These are phyloP conservation scores for Dicyrtoma fusca DNA, from an alignment of 2,888 invertebrate genomes.

Conservation along the genomic window DNA sequence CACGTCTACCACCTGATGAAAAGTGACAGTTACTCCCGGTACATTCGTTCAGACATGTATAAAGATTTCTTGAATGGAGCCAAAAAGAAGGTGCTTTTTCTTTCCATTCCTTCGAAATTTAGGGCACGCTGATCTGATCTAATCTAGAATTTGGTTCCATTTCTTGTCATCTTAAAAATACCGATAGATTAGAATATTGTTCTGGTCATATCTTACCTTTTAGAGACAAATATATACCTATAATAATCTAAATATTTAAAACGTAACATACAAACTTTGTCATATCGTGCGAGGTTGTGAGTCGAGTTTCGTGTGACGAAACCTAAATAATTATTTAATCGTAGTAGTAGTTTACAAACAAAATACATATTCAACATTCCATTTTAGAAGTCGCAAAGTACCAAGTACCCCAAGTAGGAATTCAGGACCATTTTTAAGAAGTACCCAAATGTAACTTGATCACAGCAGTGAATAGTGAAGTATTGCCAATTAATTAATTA, in stretches of 20 bases:
- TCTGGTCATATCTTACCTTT: neutral
- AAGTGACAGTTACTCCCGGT: slow-evolving; percentile 97
- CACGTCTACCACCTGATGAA: slow-evolving; percentile 99
- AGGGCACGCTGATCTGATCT: slow-evolving; percentile 45
- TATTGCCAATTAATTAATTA: no score
- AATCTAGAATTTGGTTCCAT: neutral
- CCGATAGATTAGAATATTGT: no score
- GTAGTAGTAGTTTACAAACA: no score
- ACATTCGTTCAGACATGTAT: slow-evolving; percentile 97
- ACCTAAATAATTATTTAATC: no score
- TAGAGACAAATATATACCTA: neutral
- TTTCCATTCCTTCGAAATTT: slow-evolving; percentile 56
- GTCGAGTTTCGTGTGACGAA: no score
- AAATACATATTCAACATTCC: neutral
- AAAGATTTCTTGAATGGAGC: slow-evolving; percentile 94
- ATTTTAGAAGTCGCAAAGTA: neutral
- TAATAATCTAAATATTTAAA: neutral
- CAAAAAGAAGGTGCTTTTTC: slow-evolving; percentile 84
- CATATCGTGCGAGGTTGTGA: no score
- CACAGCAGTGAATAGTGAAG: no score
- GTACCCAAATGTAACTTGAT: no score
- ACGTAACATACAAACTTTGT: neutral
- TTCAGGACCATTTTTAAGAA: no score
- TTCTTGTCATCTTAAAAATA: slow-evolving; percentile 2
- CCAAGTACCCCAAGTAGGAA: no score